Evolutionary conservation across 2,888 invertebrate species (phyloP), one percentile per base, ranked within the genome.

Genomic region (Coecobrya sp.): DNA sequence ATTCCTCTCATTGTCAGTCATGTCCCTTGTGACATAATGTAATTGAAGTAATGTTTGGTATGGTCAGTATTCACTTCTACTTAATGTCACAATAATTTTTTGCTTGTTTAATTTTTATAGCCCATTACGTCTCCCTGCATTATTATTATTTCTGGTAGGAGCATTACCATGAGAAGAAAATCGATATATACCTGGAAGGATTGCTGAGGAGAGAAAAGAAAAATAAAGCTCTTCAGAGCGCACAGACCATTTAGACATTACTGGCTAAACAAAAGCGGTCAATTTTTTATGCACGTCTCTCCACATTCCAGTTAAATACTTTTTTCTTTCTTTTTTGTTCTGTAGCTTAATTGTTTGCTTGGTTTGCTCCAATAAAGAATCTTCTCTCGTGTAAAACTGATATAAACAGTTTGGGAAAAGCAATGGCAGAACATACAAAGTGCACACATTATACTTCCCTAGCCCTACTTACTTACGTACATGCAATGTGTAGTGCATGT

Each of bases 161-260:
- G 5, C 36, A 36, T 68, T 36, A 36, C n/a, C 68, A n/a, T 0
- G 19, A n/a, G 8, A n/a, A 55, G 22, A 76, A 79, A 79, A 79
- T 79, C 79, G 79, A 79, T 79, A 79, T 10, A 70, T 68, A 2
- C 16, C 68, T 70, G 42, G 70, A 70, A 3, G 42, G 70, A 70
- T 70, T n/a, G 42, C n/a, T 42, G 42, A 25, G 19, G 70, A 70
- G n/a, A 36, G 19, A 36, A 0, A 68, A 16, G 42, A 36, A 42
- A 19, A 70, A n/a, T 42, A 70, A 70, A 36, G 42, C 70, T 36
- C 36, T 70, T 70, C 36, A 36, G 70, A 42, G 16, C 13, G 13
- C 36, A 36, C 19, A 70, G n/a, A 36, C 68, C 36, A 70, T 70
- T 65, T 65, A 65, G 65, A 27, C 4, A 65, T 65, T 65, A 65